These are phyloP conservation scores for Alcis repandata DNA, from an alignment of 2,888 invertebrate species.

Conservation along the genomic window DNA sequence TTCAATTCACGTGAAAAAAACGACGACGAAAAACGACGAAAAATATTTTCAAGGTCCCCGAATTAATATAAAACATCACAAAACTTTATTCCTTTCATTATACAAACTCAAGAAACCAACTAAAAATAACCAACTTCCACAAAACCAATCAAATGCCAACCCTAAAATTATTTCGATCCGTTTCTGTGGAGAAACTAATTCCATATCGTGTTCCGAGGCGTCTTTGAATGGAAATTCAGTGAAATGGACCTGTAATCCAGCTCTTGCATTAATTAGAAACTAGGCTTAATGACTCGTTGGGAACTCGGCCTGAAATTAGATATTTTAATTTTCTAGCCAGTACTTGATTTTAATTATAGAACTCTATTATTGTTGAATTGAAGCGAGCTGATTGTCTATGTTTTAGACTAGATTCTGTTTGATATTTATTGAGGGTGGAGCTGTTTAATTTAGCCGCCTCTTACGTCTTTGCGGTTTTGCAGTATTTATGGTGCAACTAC, in stretches of 20 bases:
- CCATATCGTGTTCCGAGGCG: neutral
- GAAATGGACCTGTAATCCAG: constrained; percentile 2
- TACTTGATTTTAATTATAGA: neutral
- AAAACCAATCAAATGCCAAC: neutral
- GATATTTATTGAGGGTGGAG: neutral
- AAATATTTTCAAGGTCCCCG: no score
- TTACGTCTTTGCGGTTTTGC: no score
- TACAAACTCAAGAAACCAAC: neutral
- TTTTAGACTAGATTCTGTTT: neutral
- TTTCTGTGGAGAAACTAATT: constrained; percentile 11
- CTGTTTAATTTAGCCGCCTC: no score
- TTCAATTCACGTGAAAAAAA: no score
- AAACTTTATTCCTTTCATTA: no score
- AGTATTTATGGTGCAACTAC: no score
- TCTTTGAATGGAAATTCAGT: neutral
- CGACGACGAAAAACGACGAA: no score
- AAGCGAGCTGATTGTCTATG: neutral
- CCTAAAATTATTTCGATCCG: constrained; percentile 4
- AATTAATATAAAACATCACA: no score
- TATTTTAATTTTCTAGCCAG: neutral
- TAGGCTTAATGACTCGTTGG: neutral
- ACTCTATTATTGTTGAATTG: neutral
- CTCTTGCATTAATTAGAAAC: constrained; percentile 9
- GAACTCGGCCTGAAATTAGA: neutral
- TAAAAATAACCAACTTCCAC: neutral